Evolutionary conservation across 2,113 vertebrate species (phyloP).

Genomic region (Neofelis nebulosa): DNA sequence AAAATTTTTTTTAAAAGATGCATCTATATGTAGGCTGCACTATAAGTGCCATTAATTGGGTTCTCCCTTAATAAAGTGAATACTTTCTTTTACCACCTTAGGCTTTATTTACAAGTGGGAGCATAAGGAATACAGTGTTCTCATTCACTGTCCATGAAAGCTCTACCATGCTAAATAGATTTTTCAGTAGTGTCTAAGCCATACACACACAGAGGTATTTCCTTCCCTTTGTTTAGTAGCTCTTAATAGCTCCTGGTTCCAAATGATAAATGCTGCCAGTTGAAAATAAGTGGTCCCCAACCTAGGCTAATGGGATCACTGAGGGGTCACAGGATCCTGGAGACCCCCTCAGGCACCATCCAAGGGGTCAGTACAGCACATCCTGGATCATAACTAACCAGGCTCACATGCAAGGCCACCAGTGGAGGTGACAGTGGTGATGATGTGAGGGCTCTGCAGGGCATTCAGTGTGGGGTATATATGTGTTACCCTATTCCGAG

Average conservation of each 20-base stretch:
- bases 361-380: background rate
- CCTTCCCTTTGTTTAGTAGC: background rate
- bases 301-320: background rate
- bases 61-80: background rate
- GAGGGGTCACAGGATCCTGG: background rate
- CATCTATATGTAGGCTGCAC: background rate
- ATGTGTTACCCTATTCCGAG: background rate
- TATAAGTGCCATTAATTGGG: background rate
- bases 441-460: background rate
- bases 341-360: background rate
- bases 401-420: background rate
- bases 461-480: background rate
- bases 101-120: background rate
- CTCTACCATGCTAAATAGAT: accelerated
- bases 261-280: background rate
- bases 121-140: background rate
- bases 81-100: background rate
- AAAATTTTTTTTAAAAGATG: background rate
- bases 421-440: background rate
- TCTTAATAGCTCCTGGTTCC: background rate
- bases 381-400: background rate
- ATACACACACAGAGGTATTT: background rate
- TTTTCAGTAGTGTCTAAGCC: background rate
- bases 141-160: background rate
- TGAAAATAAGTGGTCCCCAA: background rate